Percentiles rank a stretch among this genome's conserved stretches.
Conservation (phyloP, 2,888 invertebrate genomes). For the Pharmacophagus antenor region DNA sequence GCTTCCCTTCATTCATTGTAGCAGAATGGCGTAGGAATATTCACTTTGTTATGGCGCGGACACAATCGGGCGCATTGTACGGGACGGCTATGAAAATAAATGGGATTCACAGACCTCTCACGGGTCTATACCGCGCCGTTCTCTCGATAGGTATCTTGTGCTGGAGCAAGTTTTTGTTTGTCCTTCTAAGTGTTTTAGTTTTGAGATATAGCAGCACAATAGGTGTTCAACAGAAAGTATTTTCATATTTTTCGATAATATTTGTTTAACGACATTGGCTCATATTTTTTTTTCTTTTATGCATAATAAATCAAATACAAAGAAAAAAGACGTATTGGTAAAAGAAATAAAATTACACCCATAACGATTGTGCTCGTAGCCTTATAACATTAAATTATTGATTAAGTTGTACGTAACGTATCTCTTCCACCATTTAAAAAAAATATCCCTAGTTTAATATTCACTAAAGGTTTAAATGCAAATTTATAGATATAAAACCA, state of each 20-base stretch:
- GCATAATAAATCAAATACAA: too few species aligned
- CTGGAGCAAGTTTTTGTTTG: conserved; percentile 28
- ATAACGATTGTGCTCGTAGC: too few species aligned
- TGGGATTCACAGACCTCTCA: conserved; percentile 49
- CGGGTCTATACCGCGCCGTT: conserved; percentile 32
- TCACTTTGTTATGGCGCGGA: conserved; percentile 58
- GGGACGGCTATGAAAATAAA: conserved; percentile 68
- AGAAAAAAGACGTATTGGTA: too few species aligned
- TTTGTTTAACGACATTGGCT: too few species aligned
- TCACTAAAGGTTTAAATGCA: too few species aligned
- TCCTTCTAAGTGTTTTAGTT: conserved; percentile 10
- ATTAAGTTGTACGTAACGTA: too few species aligned
- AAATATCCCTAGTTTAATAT: too few species aligned
- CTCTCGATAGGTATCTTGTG: conserved; percentile 28
- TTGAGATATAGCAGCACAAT: neutral
- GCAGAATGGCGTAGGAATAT: conserved; percentile 46
- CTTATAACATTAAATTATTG: too few species aligned
- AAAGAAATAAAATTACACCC: too few species aligned
- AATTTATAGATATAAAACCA: too few species aligned
- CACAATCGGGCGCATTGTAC: conserved; percentile 62
- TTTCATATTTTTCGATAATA: neutral
- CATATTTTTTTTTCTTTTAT: too few species aligned
- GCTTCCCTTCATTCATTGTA: conserved; percentile 62
- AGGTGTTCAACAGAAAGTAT: neutral
- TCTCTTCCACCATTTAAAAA: too few species aligned